Percentiles rank a stretch among this genome's conserved stretches.
Conservation (phyloP, 2,797 vertebrate species). For the Pseudotriccus pelzelni region DNA sequence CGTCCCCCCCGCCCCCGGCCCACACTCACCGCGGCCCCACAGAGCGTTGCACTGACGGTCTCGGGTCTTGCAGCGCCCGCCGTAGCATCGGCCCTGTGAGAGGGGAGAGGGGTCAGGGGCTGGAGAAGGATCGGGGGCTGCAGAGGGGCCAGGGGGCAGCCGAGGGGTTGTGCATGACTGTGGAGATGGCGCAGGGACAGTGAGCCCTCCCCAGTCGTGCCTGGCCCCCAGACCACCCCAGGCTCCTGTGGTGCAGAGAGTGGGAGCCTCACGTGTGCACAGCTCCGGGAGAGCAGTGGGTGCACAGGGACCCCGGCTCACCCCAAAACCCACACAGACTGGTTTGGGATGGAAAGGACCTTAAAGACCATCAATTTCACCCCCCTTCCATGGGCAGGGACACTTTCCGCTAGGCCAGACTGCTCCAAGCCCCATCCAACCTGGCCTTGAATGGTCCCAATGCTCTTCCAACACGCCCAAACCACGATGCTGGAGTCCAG, state of each 20-base stretch:
- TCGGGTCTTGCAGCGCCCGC: constrained; percentile 88
- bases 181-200: not conserved
- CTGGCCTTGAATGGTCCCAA: not conserved
- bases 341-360: not conserved
- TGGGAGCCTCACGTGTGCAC: rapidly evolving
- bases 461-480: rapidly evolving
- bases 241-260: rapidly evolving
- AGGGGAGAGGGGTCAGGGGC: not conserved
- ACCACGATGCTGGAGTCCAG: rapidly evolving
- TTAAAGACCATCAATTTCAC: not conserved
- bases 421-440: not conserved
- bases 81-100: constrained; percentile 88
- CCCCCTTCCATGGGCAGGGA: not conserved
- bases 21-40: constrained; percentile 87
- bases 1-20: not conserved
- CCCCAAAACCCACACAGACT: not conserved
- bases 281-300: rapidly evolving
- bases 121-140: not conserved
- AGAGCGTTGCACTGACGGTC: constrained; percentile 88
- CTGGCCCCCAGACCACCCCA: rapidly evolving
- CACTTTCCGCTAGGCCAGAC: not conserved
- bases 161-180: rapidly evolving
- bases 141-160: not conserved
- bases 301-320: not conserved
- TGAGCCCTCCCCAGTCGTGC: rapidly evolving